Conservation (phyloP, 2,888 invertebrate species). For the Latheticus oryzae region DNA sequence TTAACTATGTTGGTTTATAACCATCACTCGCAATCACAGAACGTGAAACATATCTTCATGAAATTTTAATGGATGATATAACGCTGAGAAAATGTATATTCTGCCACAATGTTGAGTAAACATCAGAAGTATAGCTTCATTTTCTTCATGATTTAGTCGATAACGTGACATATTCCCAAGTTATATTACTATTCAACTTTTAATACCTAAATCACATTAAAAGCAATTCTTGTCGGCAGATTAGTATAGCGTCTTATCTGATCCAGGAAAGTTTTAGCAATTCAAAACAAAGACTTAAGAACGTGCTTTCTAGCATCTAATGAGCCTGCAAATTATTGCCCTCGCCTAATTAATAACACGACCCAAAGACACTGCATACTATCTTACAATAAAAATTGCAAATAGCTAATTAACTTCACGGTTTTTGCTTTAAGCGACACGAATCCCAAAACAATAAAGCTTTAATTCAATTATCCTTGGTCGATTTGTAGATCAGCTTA, state of each 20-base stretch:
- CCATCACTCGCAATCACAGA: too few species aligned
- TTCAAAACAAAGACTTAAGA: conserved; percentile 36
- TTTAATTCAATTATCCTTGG: not conserved
- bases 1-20: too few species aligned
- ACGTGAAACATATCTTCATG: too few species aligned
- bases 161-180: conserved; percentile 20
- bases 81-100: too few species aligned
- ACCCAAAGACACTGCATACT: conserved; percentile 28
- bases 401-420: conserved; percentile 20
- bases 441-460: too few species aligned
- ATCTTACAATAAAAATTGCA: conserved; percentile 25
- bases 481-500: too few species aligned
- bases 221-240: conserved; percentile 40
- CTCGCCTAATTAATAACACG: conserved; percentile 34
- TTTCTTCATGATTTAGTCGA: conserved; percentile 17
- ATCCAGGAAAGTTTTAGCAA: conserved; percentile 41
- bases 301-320: conserved; percentile 30
- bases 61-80: too few species aligned
- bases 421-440: too few species aligned
- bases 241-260: conserved; percentile 38
- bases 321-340: conserved; percentile 35
- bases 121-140: too few species aligned
- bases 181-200: conserved; percentile 39
- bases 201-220: conserved; percentile 36
- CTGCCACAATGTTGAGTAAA: too few species aligned